Percentiles rank a stretch among this genome's conserved stretches.
phyloP scores from a whole-genome alignment of 2,888 invertebrate genomes.

The Corbicula japonica region DNA sequence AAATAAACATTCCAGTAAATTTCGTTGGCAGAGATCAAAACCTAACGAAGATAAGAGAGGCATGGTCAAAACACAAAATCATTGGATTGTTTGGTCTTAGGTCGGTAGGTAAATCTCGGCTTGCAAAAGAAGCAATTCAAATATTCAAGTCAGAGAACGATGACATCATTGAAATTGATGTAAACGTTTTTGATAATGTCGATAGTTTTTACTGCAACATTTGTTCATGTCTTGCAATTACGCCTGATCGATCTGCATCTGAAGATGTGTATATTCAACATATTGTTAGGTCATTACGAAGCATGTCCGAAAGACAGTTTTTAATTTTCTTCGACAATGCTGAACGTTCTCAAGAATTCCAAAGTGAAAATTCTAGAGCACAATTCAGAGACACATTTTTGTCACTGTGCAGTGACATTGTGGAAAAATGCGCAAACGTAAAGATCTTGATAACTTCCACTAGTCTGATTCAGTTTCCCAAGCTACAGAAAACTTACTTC shows the following conservation, averaged over 20 bases:
- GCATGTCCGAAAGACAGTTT: neutral
- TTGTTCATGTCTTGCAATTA: conserved; percentile 29
- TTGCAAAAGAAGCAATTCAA: conserved; percentile 50
- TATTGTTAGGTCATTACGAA: conserved; percentile 2
- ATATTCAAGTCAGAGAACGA: neutral
- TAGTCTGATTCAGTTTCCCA: conserved; percentile 34
- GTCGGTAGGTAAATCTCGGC: conserved; percentile 65
- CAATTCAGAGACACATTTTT: conserved; percentile 43
- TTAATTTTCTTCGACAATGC: conserved; percentile 68
- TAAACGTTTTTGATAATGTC: conserved; percentile 16
- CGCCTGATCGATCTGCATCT: conserved; percentile 8
- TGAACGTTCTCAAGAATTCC: conserved; percentile 58
- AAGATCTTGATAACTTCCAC: conserved; percentile 70
- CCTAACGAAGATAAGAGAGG: conserved; percentile 29
- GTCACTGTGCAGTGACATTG: conserved; percentile 23
- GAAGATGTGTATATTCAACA: conserved; percentile 23
- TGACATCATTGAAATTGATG: conserved; percentile 25
- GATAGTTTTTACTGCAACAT: conserved; percentile 27
- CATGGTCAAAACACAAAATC: conserved; percentile 54
- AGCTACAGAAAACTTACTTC: conserved; percentile 25
- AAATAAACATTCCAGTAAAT: conserved; percentile 20
- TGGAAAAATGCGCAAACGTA: conserved; percentile 42
- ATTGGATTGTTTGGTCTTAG: conserved; percentile 67
- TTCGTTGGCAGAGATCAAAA: conserved; percentile 60
- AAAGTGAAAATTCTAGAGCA: conserved; percentile 19